A percentile compares a stretch with the other conserved stretches of the same genome.
Evolutionary conservation across 2,113 vertebrate genomes (phyloP).

Genomic region (Oreocharis arfaki): DNA sequence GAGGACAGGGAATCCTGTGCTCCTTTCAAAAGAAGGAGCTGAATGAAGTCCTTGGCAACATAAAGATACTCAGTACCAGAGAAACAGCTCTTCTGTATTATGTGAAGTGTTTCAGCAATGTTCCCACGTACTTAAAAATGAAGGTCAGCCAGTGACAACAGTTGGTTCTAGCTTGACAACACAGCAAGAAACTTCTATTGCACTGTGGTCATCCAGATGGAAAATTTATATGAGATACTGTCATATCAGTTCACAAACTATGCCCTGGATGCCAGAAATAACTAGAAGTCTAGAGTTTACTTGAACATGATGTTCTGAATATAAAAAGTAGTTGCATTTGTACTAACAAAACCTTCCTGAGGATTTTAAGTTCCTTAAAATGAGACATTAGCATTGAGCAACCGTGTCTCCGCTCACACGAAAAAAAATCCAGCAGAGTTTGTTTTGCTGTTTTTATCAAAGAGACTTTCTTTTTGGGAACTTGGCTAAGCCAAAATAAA

Average conservation of each 20-base stretch:
- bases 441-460: not conserved
- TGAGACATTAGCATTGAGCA: not conserved
- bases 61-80: conserved; percentile 21
- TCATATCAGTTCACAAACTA: conserved; percentile 57
- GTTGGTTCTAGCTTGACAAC: conserved; percentile 42
- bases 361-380: conserved; percentile 1
- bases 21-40: conserved; percentile 16
- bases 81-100: conserved; percentile 22
- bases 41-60: conserved; percentile 29
- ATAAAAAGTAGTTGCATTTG: conserved; percentile 47
- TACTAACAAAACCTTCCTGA: conserved; percentile 6
- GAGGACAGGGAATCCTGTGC: not conserved
- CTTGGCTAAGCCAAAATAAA: not conserved
- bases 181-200: conserved; percentile 58
- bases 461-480: not conserved
- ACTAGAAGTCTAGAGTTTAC: conserved; percentile 60
- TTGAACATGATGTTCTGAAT: conserved; percentile 67
- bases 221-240: conserved; percentile 63
- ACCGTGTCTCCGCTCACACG: not conserved
- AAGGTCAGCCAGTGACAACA: conserved; percentile 75
- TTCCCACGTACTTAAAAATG: conserved; percentile 73
- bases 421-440: not conserved
- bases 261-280: conserved; percentile 57
- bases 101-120: conserved; percentile 37
- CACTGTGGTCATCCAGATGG: conserved; percentile 59